phyloP scores from a whole-genome alignment of 2,888 invertebrate genomes.

The Drosophila nr. perissopoda region DNA sequence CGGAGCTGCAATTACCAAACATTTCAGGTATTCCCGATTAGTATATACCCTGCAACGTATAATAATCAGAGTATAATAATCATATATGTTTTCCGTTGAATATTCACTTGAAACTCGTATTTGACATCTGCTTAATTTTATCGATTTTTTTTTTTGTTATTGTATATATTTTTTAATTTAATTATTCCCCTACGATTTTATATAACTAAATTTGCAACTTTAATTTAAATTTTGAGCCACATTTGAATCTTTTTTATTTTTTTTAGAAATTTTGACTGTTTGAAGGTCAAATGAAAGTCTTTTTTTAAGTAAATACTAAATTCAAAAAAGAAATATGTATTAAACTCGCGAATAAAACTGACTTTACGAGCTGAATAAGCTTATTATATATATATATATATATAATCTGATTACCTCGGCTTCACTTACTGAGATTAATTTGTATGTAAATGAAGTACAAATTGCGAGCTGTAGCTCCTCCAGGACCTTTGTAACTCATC shows the following conservation, averaged over 20 bases:
- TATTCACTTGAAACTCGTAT: not conserved
- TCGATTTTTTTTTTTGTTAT: not conserved
- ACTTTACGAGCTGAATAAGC: no score
- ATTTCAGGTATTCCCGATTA: not conserved
- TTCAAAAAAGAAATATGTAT: no score
- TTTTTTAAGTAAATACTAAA: no score
- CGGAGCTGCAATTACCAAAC: not conserved
- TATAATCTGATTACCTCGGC: no score
- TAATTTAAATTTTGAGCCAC: not conserved
- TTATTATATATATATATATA: no score
- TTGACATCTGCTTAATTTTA: not conserved
- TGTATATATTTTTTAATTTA: not conserved
- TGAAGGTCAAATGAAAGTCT: no score
- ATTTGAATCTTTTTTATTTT: not conserved
- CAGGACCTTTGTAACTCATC: no score
- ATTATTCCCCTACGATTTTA: not conserved
- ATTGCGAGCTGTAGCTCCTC: no score
- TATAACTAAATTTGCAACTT: not conserved
- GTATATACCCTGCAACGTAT: slow-evolving; percentile 4
- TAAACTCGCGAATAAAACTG: no score
- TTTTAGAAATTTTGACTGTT: not conserved
- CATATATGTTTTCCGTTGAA: not conserved
- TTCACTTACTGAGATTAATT: no score
- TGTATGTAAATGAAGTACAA: no score
- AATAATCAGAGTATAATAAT: no score